A percentile compares a stretch with the other conserved stretches of the same genome.
These are phyloP conservation scores for Mythimna lalbum DNA, from an alignment of 2,888 invertebrate genomes.

Conservation along the genomic window DNA sequence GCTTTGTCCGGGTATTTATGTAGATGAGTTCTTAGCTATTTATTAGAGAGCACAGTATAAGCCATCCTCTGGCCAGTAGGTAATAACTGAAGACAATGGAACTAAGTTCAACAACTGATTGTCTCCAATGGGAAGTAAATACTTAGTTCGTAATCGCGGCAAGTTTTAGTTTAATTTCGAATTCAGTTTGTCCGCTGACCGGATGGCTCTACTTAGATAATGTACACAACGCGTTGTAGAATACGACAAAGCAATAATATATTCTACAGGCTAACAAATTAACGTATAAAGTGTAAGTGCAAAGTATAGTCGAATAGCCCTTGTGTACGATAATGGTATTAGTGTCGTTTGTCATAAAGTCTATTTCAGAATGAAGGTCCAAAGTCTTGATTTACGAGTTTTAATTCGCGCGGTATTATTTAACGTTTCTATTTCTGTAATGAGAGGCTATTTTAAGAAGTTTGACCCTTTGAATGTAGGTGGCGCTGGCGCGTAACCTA, in stretches of 20 bases:
- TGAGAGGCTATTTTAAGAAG: slow-evolving; percentile 53
- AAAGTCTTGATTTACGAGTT: slow-evolving; percentile 43
- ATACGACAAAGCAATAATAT: slow-evolving; percentile 65
- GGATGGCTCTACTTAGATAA: slow-evolving; percentile 57
- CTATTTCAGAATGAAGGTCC: slow-evolving; percentile 49
- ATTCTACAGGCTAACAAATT: slow-evolving; percentile 55
- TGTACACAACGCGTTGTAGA: slow-evolving; percentile 47
- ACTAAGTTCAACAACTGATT: slow-evolving; percentile 35
- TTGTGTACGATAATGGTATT: slow-evolving; percentile 49
- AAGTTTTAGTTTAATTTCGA: slow-evolving; percentile 41
- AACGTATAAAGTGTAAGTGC: slow-evolving; percentile 48
- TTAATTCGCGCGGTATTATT: slow-evolving; percentile 55
- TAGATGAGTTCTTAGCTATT: slow-evolving; percentile 45
- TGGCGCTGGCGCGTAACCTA: slow-evolving; percentile 8
- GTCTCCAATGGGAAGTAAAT: slow-evolving; percentile 36
- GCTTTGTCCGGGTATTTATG: slow-evolving; percentile 33
- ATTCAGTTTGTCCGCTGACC: slow-evolving; percentile 40
- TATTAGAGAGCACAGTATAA: slow-evolving; percentile 44
- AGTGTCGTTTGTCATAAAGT: slow-evolving; percentile 30
- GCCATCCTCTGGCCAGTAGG: slow-evolving; percentile 25
- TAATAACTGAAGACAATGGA: slow-evolving; percentile 18
- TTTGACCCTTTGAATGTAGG: slow-evolving; percentile 48
- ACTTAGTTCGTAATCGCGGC: slow-evolving; percentile 29
- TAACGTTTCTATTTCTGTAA: slow-evolving; percentile 50
- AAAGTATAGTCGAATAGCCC: slow-evolving; percentile 45